Evolutionary conservation across 23 tunicate species (phyloP), one percentile per base, ranked within the genome.

Genomic region (Styela plicata): DNA sequence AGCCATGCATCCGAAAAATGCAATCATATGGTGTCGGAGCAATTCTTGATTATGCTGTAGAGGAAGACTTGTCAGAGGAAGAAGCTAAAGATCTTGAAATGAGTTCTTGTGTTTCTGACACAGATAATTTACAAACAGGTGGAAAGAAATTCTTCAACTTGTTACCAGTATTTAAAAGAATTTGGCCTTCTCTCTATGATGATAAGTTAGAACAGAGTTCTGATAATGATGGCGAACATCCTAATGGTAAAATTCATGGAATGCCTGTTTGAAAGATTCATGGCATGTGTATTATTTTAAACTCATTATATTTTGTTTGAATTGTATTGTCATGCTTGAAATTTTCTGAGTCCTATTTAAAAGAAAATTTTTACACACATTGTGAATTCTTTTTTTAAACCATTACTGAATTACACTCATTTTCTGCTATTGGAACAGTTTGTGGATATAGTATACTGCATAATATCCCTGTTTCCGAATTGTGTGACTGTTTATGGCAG

Each of bases 1-100:
- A 87, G 91, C 64, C 31, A 53, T 35, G 57, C 21, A 83, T 76
- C 35, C 31, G 52, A 10, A 77, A 64, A 27, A 36, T 90, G 79
- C 73, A 83, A 57, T 33, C 64, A 27, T 78, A 79, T 69, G 99
- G 99, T 27, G 99, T 95, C 17, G 99, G 99, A 31, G 81, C 96
- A 22, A 95, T 95, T 74, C 69, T 95, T n/a, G 99, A 95, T 86
- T 95, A 95, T 68, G 99, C 95, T 64, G 99, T 95, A 1, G 99
- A 95, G 67, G 99, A 95, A 83, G 99, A 95, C 31, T 33, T 95
- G 29, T 80, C 88, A 5, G 96, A 95, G 63, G 99, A 95, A 74
- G 92, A 95, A 73, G 99, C 95, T 22, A 86, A 89, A 69, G 89
- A 92, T 74, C 69, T 92, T 17, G 97, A 92, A 85, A 92, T 92